These are phyloP conservation scores for Drosophila infuscata DNA, from an alignment of 2,888 invertebrate genomes.

Conservation along the genomic window DNA sequence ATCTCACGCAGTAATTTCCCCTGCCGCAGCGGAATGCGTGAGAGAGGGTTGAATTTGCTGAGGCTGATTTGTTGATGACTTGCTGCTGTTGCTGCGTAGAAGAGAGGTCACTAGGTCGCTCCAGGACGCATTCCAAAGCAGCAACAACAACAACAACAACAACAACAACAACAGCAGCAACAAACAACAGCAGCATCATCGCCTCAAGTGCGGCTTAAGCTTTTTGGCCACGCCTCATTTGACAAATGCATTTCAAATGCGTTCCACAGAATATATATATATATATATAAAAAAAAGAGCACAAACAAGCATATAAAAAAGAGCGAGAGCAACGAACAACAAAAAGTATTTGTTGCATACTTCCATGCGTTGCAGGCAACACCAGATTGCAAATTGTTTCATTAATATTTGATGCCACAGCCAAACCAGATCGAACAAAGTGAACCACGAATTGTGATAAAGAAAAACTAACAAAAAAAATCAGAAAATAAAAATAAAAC, in stretches of 20 bases:
- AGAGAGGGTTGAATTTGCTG: conserved; percentile 44
- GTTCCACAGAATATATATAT: conserved; percentile 62
- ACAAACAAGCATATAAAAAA: conserved; percentile 7
- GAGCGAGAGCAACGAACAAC: conserved; percentile 29
- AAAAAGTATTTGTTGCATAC: conserved; percentile 64
- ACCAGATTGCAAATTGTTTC: conserved; percentile 66
- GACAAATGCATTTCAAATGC: conserved; percentile 71
- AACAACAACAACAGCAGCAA: conserved; percentile 11
- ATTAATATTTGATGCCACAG: conserved; percentile 48
- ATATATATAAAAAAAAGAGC: conserved; percentile 27
- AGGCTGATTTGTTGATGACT: conserved; percentile 44
- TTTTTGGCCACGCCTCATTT: conserved; percentile 67
- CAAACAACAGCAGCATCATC: conserved; percentile 8
- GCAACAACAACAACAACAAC: conserved; percentile 32
- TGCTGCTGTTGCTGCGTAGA: conserved; percentile 43
- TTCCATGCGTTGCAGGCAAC: conserved; percentile 35
- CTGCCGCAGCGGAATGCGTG: conserved; percentile 35
- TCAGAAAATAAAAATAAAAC: background rate
- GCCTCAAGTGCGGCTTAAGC: conserved; percentile 50
- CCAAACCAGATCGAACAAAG: conserved; percentile 42
- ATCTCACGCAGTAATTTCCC: conserved; percentile 30
- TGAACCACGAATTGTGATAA: conserved; percentile 17
- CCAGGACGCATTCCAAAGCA: conserved; percentile 77
- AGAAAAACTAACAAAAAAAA: conserved; percentile 1
- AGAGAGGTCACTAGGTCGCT: conserved; percentile 85